Evolutionary conservation across 2,113 vertebrate genomes (phyloP), one percentile per base, ranked within the genome.

Genomic region (Trogon melanurus): DNA sequence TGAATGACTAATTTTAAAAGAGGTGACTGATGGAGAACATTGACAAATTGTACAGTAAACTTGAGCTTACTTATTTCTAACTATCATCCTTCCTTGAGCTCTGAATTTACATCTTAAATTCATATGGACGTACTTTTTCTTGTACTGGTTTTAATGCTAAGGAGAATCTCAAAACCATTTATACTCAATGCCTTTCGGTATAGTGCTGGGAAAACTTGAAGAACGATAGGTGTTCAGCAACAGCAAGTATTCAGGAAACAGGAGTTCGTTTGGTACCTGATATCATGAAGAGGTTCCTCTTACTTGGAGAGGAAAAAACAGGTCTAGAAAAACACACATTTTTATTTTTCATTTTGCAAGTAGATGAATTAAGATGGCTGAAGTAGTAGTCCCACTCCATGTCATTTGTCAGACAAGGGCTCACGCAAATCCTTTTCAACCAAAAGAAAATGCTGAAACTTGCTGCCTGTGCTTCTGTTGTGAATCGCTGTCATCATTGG

Each of bases 371-470:
- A 67, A 73, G 64, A 27, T 69, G 66, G 41, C 45, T 72, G 44
- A 60, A 93, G 22, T 10, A 10, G 12, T 85, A 51, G 48, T 45
- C 0, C 0, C 13, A 13, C 9, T 73, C 50, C 5, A 1, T 66
- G 36, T 85, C 41, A 57, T 73, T 61, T 91, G 44, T 78, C 64
- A 74, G 66, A 78, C 61, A 74, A 64, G 29, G 32, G 76, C 78
- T 91, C 44, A 32, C 4, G 2, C 76, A 93, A 83, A 82, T 86
- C 53, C 72, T 93, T 88, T 92, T 56, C 27, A 88, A 2, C 21
- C 41, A 71, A 80, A 85, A 85, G 51, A 79, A 91, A 94, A 94
- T 1, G 47, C 81, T 93, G 88, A 82, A 95, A 62, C 44, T 82
- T 1, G 0, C 29, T 41, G 22, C 71, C 88, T 1, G 0, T 82